Evolutionary conservation across 2,797 vertebrate species (phyloP).

Genomic region (Mycteria americana): DNA sequence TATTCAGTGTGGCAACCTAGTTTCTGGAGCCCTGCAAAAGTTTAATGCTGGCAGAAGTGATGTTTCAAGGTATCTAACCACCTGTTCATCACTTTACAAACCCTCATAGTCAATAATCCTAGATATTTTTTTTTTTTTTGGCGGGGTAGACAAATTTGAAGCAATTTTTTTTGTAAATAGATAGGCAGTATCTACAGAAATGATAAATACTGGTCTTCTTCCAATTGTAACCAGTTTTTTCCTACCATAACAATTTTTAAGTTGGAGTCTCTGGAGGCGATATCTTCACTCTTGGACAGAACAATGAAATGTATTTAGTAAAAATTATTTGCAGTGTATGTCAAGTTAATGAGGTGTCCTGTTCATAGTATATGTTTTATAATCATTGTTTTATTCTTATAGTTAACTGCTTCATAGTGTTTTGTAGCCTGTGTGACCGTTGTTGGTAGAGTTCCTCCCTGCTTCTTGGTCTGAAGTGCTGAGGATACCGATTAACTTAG

Average conservation of each 20-base stretch:
- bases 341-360: neutral
- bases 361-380: neutral
- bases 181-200: neutral
- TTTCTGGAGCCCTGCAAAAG: neutral
- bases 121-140: neutral
- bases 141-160: neutral
- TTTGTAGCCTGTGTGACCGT: neutral
- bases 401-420: neutral
- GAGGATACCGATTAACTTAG: neutral
- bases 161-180: neutral
- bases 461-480: neutral
- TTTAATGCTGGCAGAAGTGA: neutral
- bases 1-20: neutral
- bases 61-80: neutral
- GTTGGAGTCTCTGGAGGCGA: neutral
- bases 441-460: neutral
- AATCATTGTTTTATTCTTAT: neutral
- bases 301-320: neutral
- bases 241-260: neutral
- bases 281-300: neutral
- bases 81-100: neutral
- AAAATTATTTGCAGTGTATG: neutral
- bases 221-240: neutral
- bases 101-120: neutral
- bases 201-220: neutral